Evolutionary conservation across 2,113 vertebrate genomes (phyloP).

Genomic region (Esox niger): DNA sequence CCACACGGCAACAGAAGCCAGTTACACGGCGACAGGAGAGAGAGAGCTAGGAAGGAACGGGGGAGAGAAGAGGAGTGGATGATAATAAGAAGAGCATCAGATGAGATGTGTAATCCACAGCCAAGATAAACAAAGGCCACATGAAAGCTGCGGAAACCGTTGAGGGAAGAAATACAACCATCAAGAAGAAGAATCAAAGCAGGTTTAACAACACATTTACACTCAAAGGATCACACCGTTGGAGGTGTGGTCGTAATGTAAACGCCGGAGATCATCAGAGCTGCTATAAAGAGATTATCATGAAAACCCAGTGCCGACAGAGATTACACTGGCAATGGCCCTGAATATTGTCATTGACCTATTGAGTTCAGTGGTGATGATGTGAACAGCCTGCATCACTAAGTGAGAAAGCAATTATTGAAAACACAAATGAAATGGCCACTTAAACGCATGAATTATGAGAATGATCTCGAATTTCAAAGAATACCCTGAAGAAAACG

Average conservation of each 20-base stretch:
- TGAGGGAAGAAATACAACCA: constrained; percentile 51
- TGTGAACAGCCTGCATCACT: too few species aligned
- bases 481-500: too few species aligned
- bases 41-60: background rate
- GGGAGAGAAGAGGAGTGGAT: constrained; percentile 36
- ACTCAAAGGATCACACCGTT: constrained; percentile 19
- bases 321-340: constrained; percentile 54
- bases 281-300: constrained; percentile 51
- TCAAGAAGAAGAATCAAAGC: constrained; percentile 31
- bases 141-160: constrained; percentile 58
- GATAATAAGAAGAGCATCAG: constrained; percentile 38
- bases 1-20: background rate
- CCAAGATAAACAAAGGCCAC: constrained; percentile 41
- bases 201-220: constrained; percentile 46
- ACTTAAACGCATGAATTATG: background rate
- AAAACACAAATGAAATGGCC: background rate
- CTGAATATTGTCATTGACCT: constrained; percentile 15
- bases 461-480: background rate
- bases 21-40: background rate
- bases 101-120: constrained; percentile 40
- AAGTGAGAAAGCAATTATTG: background rate
- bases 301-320: constrained; percentile 35
- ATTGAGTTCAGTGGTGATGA: background rate
- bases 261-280: background rate
- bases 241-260: constrained; percentile 29